Evolutionary conservation across 2,888 invertebrate species (phyloP).

Genomic region (Chymomyza amoena): DNA sequence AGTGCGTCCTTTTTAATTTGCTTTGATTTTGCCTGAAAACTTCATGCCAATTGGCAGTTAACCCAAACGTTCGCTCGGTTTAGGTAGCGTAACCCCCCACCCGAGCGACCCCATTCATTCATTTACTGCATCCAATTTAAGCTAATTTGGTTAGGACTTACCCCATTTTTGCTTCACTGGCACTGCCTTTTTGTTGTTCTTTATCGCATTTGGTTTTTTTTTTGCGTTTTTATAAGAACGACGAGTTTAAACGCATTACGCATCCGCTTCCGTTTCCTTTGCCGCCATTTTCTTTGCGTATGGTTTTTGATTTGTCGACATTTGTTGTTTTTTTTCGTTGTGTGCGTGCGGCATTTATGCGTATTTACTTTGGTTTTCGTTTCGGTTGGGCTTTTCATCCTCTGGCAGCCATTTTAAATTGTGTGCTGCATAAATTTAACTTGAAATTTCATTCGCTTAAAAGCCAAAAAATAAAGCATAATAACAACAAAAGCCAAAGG

Average conservation of each 20-base stretch:
- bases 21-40: slow-evolving; percentile 34
- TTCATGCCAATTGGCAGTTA: slow-evolving; percentile 51
- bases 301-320: slow-evolving; percentile 24
- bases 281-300: slow-evolving; percentile 38
- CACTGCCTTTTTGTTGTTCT: background rate
- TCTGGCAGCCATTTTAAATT: background rate
- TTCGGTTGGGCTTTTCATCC: background rate
- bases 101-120: background rate
- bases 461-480: slow-evolving; percentile 1
- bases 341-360: background rate
- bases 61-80: background rate
- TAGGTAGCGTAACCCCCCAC: background rate
- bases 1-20: slow-evolving; percentile 31
- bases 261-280: slow-evolving; percentile 60
- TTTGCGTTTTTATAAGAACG: slow-evolving; percentile 14
- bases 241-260: slow-evolving; percentile 53
- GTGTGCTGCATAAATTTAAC: slow-evolving; percentile 2
- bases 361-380: slow-evolving; percentile 19
- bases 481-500: background rate
- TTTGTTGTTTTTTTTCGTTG: slow-evolving; percentile 11
- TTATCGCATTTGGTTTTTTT: background rate
- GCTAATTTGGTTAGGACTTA: slow-evolving; percentile 47
- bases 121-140: slow-evolving; percentile 4
- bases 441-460: slow-evolving; percentile 11
- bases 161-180: slow-evolving; percentile 5